Evolutionary conservation across 2,113 vertebrate species (phyloP).

Genomic region (Morphnarchus princeps): DNA sequence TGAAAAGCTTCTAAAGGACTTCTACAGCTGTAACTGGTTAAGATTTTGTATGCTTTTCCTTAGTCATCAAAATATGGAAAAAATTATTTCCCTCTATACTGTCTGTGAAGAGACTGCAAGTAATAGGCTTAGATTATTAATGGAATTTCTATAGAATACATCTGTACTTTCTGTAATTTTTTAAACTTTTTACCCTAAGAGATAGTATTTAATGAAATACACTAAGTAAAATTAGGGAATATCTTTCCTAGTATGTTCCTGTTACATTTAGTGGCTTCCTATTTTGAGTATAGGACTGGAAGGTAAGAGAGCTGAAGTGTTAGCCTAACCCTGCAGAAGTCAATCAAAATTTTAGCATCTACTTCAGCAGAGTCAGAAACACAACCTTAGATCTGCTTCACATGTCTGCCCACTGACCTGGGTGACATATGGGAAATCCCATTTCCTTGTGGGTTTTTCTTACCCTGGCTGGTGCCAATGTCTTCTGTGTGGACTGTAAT

Average conservation of each 20-base stretch:
- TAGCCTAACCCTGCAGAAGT: neutral
- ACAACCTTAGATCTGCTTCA: neutral
- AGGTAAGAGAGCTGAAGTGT: neutral
- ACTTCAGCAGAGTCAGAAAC: neutral
- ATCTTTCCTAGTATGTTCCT: neutral
- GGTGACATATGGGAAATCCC: neutral
- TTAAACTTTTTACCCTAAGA: neutral
- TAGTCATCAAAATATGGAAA: neutral
- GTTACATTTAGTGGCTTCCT: neutral
- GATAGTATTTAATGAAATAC: neutral
- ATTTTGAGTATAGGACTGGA: neutral
- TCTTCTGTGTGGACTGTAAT: neutral
- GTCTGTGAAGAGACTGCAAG: neutral
- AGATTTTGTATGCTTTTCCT: neutral
- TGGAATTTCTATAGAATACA: neutral
- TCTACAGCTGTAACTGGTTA: neutral
- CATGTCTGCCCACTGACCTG: neutral
- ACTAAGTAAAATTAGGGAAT: neutral
- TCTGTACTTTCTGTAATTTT: neutral
- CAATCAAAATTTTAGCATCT: neutral
- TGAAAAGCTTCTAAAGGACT: neutral
- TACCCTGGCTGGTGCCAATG: neutral
- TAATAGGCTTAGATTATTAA: neutral
- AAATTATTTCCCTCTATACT: neutral
- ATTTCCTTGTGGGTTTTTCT: neutral